These are phyloP conservation scores for Drosophila nigritarsus DNA, from an alignment of 2,888 invertebrate genomes.

Conservation along the genomic window DNA sequence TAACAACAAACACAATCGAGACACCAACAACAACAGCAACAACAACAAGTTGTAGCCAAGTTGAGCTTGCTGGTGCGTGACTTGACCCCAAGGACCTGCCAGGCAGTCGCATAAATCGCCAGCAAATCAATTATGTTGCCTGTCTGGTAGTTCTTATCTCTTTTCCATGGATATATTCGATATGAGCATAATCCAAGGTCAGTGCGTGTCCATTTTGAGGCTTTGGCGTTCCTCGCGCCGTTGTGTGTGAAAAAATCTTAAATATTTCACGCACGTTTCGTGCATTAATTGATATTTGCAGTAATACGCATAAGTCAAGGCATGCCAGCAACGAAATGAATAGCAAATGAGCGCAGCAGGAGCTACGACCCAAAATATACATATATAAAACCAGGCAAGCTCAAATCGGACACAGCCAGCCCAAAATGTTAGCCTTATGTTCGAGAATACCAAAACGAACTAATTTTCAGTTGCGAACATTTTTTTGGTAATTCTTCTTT, in stretches of 20 bases:
- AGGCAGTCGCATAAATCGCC: conserved; percentile 66
- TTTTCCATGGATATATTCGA: conserved; percentile 25
- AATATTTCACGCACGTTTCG: conserved; percentile 76
- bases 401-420: conserved; percentile 2
- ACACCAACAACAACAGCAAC: conserved; percentile 4
- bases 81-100: conserved; percentile 50
- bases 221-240: neutral
- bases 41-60: conserved; percentile 17
- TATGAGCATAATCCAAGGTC: conserved; percentile 63
- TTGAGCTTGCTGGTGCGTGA: conserved; percentile 43
- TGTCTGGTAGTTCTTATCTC: conserved; percentile 64
- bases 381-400: conserved; percentile 34
- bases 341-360: conserved; percentile 59
- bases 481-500: neutral
- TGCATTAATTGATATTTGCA: conserved; percentile 82
- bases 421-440: conserved; percentile 1
- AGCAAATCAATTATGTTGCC: conserved; percentile 73
- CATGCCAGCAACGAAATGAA: conserved; percentile 58
- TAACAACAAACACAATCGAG: conserved; percentile 8
- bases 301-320: conserved; percentile 80
- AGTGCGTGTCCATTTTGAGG: conserved; percentile 28
- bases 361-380: conserved; percentile 28
- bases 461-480: neutral
- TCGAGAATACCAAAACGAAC: neutral
- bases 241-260: conserved; percentile 43